Evolutionary conservation across 1,140 invertebrate genomes (phyloP).

Genomic region (Philotrypesis tridentata): DNA sequence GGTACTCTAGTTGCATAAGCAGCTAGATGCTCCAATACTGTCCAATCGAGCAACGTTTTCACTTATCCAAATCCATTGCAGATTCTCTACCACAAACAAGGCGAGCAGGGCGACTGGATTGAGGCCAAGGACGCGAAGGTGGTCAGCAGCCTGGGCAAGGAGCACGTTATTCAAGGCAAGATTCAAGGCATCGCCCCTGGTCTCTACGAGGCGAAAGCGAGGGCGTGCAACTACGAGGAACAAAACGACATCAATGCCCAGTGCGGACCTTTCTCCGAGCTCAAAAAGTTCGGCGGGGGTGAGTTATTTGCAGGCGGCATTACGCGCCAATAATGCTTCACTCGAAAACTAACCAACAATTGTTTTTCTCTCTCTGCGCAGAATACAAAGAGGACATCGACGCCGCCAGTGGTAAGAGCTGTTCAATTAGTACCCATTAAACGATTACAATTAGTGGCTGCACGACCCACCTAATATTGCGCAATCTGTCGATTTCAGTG

Average conservation of each 20-base stretch:
- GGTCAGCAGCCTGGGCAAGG: conserved; percentile 23
- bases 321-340: no score
- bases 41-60: background rate
- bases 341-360: background rate
- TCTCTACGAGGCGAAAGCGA: conserved; percentile 22
- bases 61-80: conserved; percentile 14
- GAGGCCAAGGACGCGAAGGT: background rate
- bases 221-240: conserved; percentile 35
- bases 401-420: conserved; percentile 26
- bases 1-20: background rate
- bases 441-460: background rate
- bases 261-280: conserved; percentile 40
- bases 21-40: no score
- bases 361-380: background rate
- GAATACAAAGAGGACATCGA: background rate
- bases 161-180: conserved; percentile 6
- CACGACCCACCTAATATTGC: no score
- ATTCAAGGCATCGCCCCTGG: conserved; percentile 13
- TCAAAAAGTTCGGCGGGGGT: conserved; percentile 37
- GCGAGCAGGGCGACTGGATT: background rate
- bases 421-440: no score
- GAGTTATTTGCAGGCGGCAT: no score
- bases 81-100: conserved; percentile 15
- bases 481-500: background rate
- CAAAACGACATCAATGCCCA: background rate